Evolutionary conservation across 2,888 invertebrate species (phyloP).

Genomic region (Lycaena phlaeas): DNA sequence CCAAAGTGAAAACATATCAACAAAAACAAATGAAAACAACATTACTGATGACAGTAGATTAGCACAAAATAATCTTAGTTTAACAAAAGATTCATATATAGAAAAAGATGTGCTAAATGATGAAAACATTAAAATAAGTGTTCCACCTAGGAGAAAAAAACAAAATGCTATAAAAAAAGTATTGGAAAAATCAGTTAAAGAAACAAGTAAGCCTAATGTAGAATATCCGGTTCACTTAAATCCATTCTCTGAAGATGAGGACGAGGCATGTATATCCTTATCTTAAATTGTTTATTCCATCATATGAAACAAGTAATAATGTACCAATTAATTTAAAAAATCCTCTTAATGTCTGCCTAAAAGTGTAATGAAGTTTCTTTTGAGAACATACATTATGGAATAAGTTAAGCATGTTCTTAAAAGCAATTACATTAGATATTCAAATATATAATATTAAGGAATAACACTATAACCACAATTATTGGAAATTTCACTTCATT

Average conservation of each 20-base stretch:
- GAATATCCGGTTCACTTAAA: slow-evolving; percentile 86
- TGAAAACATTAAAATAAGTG: slow-evolving; percentile 43
- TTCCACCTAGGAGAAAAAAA: slow-evolving; percentile 61
- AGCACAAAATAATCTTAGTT: slow-evolving; percentile 32
- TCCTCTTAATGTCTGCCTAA: too few relatives aligned
- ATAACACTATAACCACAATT: too few relatives aligned
- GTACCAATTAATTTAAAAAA: too few relatives aligned
- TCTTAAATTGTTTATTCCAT: too few relatives aligned
- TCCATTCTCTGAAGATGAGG: slow-evolving; percentile 84
- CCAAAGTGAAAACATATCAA: slow-evolving; percentile 13
- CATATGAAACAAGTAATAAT: too few relatives aligned
- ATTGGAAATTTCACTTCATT: too few relatives aligned
- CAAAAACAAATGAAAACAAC: slow-evolving; percentile 35
- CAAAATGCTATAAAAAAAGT: slow-evolving; percentile 17
- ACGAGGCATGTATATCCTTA: slow-evolving; percentile 31
- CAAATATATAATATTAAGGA: too few relatives aligned
- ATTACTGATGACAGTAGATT: slow-evolving; percentile 56
- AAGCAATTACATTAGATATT: too few relatives aligned
- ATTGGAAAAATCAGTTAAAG: background rate
- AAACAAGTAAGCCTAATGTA: slow-evolving; percentile 18
- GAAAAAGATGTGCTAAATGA: slow-evolving; percentile 24
- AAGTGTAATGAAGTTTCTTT: too few relatives aligned
- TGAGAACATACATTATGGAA: too few relatives aligned
- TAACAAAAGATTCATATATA: background rate
- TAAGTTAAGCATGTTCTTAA: too few relatives aligned